A percentile compares a stretch with the other conserved stretches of the same genome.
phyloP scores from a whole-genome alignment of 2,888 invertebrate species.

The Diadromus collaris region DNA sequence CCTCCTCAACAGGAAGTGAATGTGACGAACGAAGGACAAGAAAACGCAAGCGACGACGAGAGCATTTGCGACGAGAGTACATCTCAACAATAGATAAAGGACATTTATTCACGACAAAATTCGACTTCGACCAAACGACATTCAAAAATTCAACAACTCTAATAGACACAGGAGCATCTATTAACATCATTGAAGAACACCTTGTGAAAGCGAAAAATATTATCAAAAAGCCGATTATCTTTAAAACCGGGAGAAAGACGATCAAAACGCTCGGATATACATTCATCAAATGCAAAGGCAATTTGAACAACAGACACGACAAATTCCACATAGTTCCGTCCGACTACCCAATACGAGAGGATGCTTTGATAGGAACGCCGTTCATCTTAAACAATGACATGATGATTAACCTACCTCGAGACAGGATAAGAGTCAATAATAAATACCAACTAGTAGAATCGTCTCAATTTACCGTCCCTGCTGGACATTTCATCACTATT shows the following conservation, averaged over 20 bases:
- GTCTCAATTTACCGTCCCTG: constrained; percentile 32
- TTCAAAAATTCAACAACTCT: constrained; percentile 35
- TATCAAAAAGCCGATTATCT: constrained; percentile 43
- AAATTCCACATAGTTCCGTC: constrained; percentile 48
- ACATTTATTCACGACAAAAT: constrained; percentile 39
- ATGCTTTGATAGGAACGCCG: constrained; percentile 46
- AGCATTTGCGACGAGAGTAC: constrained; percentile 31
- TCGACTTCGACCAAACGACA: constrained; percentile 30
- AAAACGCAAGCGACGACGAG: constrained; percentile 42
- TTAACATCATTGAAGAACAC: constrained; percentile 45
- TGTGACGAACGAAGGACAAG: constrained; percentile 14
- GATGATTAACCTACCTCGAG: constrained; percentile 40
- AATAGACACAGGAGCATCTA: constrained; percentile 45
- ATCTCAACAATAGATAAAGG: constrained; percentile 42
- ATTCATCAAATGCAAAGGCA: constrained; percentile 43
- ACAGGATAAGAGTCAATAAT: constrained; percentile 33
- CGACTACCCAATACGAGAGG: constrained; percentile 42
- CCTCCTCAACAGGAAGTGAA: constrained; percentile 45
- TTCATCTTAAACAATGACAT: constrained; percentile 45
- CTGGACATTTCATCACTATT: constrained; percentile 43
- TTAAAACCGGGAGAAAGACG: constrained; percentile 37
- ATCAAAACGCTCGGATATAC: constrained; percentile 35
- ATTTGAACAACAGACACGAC: constrained; percentile 37
- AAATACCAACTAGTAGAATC: constrained; percentile 40
- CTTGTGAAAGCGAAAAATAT: constrained; percentile 34